Evolutionary conservation across 2,797 vertebrate species (phyloP).

Genomic region (Sciaenops ocellatus): DNA sequence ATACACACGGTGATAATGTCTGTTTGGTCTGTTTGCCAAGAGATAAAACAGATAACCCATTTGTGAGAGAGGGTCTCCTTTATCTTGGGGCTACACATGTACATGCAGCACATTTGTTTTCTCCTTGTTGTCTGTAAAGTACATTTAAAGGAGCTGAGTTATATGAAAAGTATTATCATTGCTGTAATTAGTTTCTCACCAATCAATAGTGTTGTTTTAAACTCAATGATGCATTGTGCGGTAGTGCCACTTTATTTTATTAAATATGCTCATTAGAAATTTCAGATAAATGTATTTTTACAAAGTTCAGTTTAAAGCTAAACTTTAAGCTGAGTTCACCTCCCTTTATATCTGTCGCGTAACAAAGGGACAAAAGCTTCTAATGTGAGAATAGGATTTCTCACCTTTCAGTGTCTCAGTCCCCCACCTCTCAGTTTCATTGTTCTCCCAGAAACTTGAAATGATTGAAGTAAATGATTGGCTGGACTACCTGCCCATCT

Average conservation of each 20-base stretch:
- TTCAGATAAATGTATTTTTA: not conserved
- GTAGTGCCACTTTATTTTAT: not conserved
- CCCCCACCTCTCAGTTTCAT: not conserved
- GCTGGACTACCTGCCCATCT: too few species aligned
- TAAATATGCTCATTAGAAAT: too few species aligned
- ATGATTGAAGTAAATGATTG: too few species aligned
- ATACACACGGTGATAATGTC: not conserved
- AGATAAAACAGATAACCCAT: conserved; percentile 50
- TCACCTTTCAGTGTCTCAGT: not conserved
- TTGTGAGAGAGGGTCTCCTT: not conserved
- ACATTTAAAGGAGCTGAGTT: not conserved
- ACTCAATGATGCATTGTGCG: not conserved
- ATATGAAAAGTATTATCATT: not conserved
- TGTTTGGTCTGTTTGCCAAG: conserved; percentile 18
- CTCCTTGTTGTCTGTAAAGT: not conserved
- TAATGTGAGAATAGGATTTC: not conserved
- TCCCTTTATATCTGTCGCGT: not conserved
- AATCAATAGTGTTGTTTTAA: not conserved
- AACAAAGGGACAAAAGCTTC: conserved; percentile 19
- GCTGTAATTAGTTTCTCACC: not conserved
- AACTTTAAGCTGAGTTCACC: not conserved
- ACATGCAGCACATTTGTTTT: not conserved
- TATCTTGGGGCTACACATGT: conserved; percentile 31
- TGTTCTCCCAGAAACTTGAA: not conserved
- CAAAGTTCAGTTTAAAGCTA: not conserved